These are phyloP conservation scores for Eolophus roseicapilla DNA, from an alignment of 2,113 vertebrate species.

Conservation along the genomic window DNA sequence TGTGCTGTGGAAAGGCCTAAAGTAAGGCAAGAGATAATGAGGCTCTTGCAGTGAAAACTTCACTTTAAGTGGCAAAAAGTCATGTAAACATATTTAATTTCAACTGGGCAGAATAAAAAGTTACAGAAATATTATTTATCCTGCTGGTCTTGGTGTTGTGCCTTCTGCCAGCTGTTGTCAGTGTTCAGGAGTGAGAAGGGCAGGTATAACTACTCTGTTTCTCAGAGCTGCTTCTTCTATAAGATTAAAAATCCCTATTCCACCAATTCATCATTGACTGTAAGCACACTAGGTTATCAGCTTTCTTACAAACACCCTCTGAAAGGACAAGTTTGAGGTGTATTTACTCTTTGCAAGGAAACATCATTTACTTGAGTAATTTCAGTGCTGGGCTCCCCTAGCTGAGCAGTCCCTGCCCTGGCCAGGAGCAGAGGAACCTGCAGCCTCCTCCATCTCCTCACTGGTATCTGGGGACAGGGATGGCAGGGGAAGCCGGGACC, in stretches of 20 bases:
- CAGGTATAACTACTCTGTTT: neutral
- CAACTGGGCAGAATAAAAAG: neutral
- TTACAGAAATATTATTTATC: neutral
- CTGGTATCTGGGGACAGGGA: neutral
- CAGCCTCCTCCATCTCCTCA: accelerated
- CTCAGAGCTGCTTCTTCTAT: neutral
- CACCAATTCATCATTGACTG: neutral
- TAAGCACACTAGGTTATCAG: neutral
- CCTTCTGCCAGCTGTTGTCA: neutral
- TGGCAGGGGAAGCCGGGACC: accelerated
- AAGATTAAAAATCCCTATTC: neutral
- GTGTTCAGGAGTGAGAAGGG: neutral
- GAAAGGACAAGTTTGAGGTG: neutral
- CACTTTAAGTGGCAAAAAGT: neutral
- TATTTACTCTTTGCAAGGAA: neutral
- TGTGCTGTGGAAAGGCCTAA: neutral
- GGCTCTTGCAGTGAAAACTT: neutral
- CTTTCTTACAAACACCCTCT: neutral
- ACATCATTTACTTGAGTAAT: neutral
- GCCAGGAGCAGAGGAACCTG: no score
- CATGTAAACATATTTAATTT: neutral
- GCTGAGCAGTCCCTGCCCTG: neutral
- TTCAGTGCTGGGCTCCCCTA: accelerated
- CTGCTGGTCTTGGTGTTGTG: neutral
- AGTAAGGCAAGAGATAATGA: neutral